Base-by-base conservation (phyloP, 2,888 invertebrate species). In the Subacronicta megacephala region DNA sequence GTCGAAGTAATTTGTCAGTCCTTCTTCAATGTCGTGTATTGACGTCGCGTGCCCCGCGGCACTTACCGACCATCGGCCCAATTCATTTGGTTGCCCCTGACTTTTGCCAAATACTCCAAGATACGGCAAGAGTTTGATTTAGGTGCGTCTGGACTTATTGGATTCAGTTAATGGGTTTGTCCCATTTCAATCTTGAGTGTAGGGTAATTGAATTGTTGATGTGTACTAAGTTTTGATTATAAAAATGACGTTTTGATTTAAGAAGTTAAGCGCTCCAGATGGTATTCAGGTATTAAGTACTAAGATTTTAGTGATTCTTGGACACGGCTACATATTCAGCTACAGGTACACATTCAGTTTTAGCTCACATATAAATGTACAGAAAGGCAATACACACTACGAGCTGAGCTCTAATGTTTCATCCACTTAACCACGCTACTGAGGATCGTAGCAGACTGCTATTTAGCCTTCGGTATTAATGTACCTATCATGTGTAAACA, bases 61-160 rank as follows among this genome's bases (percentile, higher is more conserved):
- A 72, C 76, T 85, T 79, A 74, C 71, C 64, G 62, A 43, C 44
- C 63, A 55, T 33, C 37, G 46, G 20, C 46, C 71, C 77, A 76
- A 78, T 81, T 81, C 80, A 80, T 81, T 80, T 75, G 66, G 56
- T 74, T 77, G 81, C 67, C 82, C 83, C 76, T 83, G 83, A 81
- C 82, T 80, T 83, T 83, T 74, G 62, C 67, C 62, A 57, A 58
- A 63, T 53, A 29, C 68, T 60, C 50, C 26, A 55, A 79, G 80
- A 81, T 77, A 76, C 46, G 68, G 75, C 66, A 77, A 77, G 81
- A 78, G 82, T 82, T 82, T 81, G 81, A 81, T 80, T 75, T 74
- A 78, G 80, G 77, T 72, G 49, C 42, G 62, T 60, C 43, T 51
- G 38, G 43, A 40, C 36, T 38, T 43, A 64, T 53, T 50, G 46